Evolutionary conservation across 53 echinoderm and acorn worm genomes (phyloP).

Genomic region (Actinopyga echinites): DNA sequence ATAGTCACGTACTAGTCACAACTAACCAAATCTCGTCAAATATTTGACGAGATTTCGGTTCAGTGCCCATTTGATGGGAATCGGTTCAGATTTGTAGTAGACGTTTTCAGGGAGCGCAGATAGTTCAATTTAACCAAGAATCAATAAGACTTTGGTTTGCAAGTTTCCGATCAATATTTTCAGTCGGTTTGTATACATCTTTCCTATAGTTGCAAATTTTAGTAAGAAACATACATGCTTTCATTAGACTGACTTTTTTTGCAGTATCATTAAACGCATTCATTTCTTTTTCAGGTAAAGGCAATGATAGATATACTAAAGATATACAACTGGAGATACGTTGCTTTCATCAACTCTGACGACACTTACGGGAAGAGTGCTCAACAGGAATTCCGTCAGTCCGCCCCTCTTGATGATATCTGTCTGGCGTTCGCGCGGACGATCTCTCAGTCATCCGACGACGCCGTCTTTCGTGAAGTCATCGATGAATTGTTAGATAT

Average conservation of each 20-base stretch:
- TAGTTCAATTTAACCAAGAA: too few relatives aligned
- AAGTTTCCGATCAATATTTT: too few relatives aligned
- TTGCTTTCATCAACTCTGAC: constrained; percentile 92
- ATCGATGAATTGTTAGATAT: constrained; percentile 58
- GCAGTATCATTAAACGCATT: not conserved
- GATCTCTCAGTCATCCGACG: constrained; percentile 65
- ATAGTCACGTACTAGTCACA: too few relatives aligned
- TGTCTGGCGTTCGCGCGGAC: constrained; percentile 76
- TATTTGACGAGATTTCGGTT: too few relatives aligned
- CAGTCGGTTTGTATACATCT: too few relatives aligned
- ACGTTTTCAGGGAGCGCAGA: too few relatives aligned
- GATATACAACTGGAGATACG: constrained; percentile 82
- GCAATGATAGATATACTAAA: constrained; percentile 80
- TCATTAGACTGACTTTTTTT: not conserved
- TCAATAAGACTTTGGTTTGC: too few relatives aligned
- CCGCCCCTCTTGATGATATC: constrained; percentile 52
- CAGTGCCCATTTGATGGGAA: too few relatives aligned
- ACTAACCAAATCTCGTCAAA: too few relatives aligned
- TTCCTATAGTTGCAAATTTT: too few relatives aligned
- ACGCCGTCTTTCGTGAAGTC: constrained; percentile 40
- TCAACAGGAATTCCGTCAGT: constrained; percentile 63
- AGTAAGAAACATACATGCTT: too few relatives aligned
- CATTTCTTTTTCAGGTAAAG: constrained; percentile 49
- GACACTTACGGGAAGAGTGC: constrained; percentile 93
- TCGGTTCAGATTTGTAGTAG: too few relatives aligned